Percentiles rank a stretch among this genome's conserved stretches.
Evolutionary conservation across 2,888 invertebrate genomes (phyloP).

Genomic region (Nomada ferruginata): DNA sequence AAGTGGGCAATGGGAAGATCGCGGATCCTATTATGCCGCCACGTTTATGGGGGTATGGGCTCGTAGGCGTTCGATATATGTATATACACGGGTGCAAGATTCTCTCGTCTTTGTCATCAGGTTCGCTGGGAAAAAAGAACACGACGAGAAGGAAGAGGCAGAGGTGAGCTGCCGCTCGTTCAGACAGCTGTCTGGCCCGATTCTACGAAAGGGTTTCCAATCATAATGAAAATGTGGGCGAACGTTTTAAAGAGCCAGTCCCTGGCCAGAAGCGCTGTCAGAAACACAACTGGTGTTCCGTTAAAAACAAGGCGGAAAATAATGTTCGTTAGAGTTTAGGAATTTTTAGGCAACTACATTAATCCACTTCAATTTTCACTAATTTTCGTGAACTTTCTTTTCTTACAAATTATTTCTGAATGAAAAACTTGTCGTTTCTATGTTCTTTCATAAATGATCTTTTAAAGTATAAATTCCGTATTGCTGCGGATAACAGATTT

Average conservation of each 20-base stretch:
- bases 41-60: slow-evolving; percentile 57
- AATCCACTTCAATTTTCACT: too few relatives aligned
- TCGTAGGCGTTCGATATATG: slow-evolving; percentile 45
- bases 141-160: slow-evolving; percentile 43
- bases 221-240: slow-evolving; percentile 61
- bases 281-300: slow-evolving; percentile 19
- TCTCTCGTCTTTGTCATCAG: slow-evolving; percentile 57
- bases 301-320: background rate
- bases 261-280: slow-evolving; percentile 35
- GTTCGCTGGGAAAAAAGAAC: slow-evolving; percentile 25
- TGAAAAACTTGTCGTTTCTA: too few relatives aligned
- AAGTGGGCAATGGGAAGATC: slow-evolving; percentile 70
- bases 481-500: background rate
- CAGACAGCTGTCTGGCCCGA: slow-evolving; percentile 72
- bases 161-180: slow-evolving; percentile 37
- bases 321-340: background rate
- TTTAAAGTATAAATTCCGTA: background rate
- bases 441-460: background rate
- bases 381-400: too few relatives aligned
- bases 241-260: slow-evolving; percentile 47
- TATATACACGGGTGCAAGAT: slow-evolving; percentile 22
- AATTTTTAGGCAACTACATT: background rate
- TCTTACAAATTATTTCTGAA: background rate
- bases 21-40: slow-evolving; percentile 64
- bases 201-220: slow-evolving; percentile 66